Conservation (phyloP, 2,888 invertebrate genomes). For the Eurytoma adleriae region DNA sequence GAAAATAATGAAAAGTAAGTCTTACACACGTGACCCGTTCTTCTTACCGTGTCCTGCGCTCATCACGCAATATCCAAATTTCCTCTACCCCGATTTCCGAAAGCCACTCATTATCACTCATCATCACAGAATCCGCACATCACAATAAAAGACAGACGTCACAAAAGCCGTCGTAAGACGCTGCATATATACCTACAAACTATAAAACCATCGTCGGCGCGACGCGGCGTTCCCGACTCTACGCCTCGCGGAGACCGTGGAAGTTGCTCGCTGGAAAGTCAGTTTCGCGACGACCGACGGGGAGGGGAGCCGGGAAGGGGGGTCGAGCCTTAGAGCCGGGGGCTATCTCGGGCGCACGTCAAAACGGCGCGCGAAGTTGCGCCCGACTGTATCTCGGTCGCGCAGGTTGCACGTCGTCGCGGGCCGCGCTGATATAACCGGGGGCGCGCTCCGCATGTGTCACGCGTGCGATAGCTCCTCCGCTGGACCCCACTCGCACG, state of each 20-base stretch:
- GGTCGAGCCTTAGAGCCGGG: neutral
- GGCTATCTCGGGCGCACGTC: slow-evolving; percentile 62
- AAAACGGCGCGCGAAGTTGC: slow-evolving; percentile 71
- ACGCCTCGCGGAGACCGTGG: too few species aligned
- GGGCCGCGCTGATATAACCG: slow-evolving; percentile 67
- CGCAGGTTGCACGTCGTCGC: slow-evolving; percentile 66
- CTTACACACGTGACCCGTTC: too few species aligned
- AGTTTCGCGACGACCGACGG: neutral
- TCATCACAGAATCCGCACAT: too few species aligned
- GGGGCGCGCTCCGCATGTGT: neutral
- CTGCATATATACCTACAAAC: too few species aligned
- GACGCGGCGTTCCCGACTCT: neutral
- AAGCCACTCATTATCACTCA: too few species aligned
- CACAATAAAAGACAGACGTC: too few species aligned
- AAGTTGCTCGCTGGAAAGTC: slow-evolving; percentile 5
- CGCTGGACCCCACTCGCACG: slow-evolving; percentile 3
- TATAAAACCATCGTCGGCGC: neutral
- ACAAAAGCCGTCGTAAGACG: neutral
- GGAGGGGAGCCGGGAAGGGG: neutral
- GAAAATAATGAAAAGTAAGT: too few species aligned
- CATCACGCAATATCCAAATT: too few species aligned
- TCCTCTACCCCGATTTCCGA: too few species aligned
- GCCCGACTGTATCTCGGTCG: slow-evolving; percentile 55
- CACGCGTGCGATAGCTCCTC: neutral
- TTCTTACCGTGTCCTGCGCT: too few species aligned